Percentiles rank a stretch among this genome's conserved stretches.
phyloP scores from a whole-genome alignment of 2,797 vertebrate species.

The Channallabes apus region DNA sequence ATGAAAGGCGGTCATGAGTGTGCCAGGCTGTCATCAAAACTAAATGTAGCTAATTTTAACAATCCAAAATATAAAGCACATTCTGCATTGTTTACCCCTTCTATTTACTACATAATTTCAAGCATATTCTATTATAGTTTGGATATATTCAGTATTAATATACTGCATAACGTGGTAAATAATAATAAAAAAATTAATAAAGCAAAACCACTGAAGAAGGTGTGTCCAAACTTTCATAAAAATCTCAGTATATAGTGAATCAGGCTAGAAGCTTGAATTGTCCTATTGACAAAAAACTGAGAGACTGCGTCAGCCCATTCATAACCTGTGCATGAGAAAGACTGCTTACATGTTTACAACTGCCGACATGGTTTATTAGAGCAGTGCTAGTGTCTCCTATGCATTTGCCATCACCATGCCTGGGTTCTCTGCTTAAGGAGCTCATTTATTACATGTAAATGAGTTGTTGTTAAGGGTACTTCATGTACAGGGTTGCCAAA shows the following conservation, averaged over 20 bases:
- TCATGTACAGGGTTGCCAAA: slow-evolving; percentile 52
- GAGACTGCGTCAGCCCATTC: slow-evolving; percentile 51
- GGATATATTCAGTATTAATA: too few relatives aligned
- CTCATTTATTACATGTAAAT: slow-evolving; percentile 70
- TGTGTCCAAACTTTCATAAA: too few relatives aligned
- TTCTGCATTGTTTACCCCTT: too few relatives aligned
- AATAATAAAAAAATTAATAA: too few relatives aligned
- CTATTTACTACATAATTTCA: too few relatives aligned
- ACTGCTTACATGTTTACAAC: slow-evolving; percentile 50
- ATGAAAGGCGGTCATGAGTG: too few relatives aligned
- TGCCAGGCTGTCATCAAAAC: too few relatives aligned
- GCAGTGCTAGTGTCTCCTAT: slow-evolving; percentile 45
- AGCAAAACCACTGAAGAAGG: too few relatives aligned
- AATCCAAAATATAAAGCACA: too few relatives aligned
- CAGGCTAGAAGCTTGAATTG: slow-evolving; percentile 47
- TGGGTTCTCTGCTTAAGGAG: slow-evolving; percentile 57
- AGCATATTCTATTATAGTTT: too few relatives aligned
- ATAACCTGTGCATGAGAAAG: slow-evolving; percentile 40
- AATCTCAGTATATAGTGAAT: not conserved
- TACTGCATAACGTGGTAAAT: too few relatives aligned
- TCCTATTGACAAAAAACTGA: slow-evolving; percentile 37
- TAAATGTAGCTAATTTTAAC: too few relatives aligned
- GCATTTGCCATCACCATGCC: slow-evolving; percentile 61
- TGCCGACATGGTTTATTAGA: slow-evolving; percentile 65
- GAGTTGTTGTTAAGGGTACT: slow-evolving; percentile 65